Conservation (phyloP, 2,797 vertebrate genomes). For the Agapornis canus region DNA sequence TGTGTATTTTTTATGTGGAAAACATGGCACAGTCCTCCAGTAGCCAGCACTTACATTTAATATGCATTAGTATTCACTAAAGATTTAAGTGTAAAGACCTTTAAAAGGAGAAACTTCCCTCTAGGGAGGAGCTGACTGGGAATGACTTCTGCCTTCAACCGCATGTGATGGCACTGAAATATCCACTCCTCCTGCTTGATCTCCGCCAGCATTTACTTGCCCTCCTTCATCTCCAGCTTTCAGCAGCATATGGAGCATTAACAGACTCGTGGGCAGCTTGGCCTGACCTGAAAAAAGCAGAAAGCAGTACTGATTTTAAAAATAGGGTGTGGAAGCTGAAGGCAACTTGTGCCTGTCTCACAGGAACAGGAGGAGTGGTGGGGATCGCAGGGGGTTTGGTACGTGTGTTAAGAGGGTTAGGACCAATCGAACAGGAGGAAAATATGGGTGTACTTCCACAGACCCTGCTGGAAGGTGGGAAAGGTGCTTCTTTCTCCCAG, state of each 20-base stretch:
- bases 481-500: background rate
- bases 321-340: conserved; percentile 16
- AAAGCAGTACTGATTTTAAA: conserved; percentile 46
- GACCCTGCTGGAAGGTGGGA: background rate
- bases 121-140: background rate
- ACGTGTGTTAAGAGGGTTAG: background rate
- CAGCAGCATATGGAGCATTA: conserved; percentile 42
- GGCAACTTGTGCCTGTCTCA: conserved; percentile 2
- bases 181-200: conserved; percentile 5
- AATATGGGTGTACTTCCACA: rapidly evolving
- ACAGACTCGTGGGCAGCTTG: conserved; percentile 23
- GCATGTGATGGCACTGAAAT: background rate
- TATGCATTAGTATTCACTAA: background rate
- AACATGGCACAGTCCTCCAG: background rate
- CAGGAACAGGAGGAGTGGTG: background rate
- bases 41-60: background rate
- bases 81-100: background rate
- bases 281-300: conserved; percentile 49
- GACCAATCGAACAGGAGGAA: background rate
- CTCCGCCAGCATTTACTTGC: conserved; percentile 10
- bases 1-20: background rate
- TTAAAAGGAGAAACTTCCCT: background rate
- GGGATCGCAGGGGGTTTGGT: background rate
- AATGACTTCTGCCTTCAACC: background rate
- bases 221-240: conserved; percentile 40